Conservation (phyloP, 2,113 vertebrate genomes). For the Copsychus sechellarum region DNA sequence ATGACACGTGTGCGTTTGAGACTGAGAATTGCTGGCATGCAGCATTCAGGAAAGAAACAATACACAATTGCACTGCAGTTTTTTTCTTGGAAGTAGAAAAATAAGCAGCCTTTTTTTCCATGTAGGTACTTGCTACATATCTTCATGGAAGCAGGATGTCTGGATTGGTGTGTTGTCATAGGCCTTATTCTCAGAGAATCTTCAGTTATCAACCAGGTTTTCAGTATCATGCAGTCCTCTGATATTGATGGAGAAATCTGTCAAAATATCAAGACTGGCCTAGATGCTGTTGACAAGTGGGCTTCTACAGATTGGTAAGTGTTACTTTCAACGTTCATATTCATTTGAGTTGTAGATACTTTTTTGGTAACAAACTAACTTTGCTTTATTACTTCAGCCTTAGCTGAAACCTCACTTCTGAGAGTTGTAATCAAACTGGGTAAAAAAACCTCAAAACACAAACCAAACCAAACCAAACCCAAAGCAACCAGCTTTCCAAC, state of each 20-base stretch:
- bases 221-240: constrained; percentile 85
- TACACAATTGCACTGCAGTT: neutral
- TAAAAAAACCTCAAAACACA: neutral
- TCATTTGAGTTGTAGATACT: neutral
- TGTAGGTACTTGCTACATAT: constrained; percentile 92
- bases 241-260: constrained; percentile 87
- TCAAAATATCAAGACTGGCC: constrained; percentile 84
- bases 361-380: neutral
- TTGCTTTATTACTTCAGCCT: neutral
- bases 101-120: neutral
- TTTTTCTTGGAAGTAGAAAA: neutral
- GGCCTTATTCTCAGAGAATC: constrained; percentile 92
- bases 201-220: constrained; percentile 87
- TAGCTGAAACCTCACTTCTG: neutral
- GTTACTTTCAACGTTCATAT: neutral
- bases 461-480: neutral
- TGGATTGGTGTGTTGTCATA: constrained; percentile 94
- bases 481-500: neutral
- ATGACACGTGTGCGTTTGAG: neutral
- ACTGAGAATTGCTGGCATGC: neutral
- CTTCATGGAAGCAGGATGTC: constrained; percentile 95
- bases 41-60: neutral
- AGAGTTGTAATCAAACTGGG: neutral
- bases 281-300: constrained; percentile 89
- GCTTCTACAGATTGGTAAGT: constrained; percentile 91